Base-by-base conservation (phyloP, 2,797 vertebrate genomes). In the Glossophaga mutica region DNA sequence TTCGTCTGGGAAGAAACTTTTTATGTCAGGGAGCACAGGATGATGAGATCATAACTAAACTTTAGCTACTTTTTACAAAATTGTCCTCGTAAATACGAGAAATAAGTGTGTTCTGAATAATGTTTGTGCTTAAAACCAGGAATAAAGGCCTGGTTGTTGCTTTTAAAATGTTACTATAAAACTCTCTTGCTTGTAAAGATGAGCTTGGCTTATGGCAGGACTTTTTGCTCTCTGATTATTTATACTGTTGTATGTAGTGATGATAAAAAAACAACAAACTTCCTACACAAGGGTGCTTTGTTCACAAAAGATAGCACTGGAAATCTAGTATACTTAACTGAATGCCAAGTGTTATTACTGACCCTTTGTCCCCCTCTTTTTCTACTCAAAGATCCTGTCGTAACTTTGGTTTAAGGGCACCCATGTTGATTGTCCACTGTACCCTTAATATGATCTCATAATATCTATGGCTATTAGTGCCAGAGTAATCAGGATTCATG, bases 41-140 rank as follows among this genome's bases (percentile, higher is more conserved):
- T 46, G 39, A 59, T 46, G 29, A 95, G 12, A 24, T 57, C 42
- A 29, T 46, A 83, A 48, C 24, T 37, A 42, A 73, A 48, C 22
- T 55, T 89, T 74, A 91, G 48, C 39, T 24, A 29, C 68, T 44
- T 57, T 67, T 92, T 62, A 73, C 46, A 73, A 6, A 73, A 62
- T 15, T 88, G 22, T 65, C 34, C 73, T 96, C 24, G 44, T 68
- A 52, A 68, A 59, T 22, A 74, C 11, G 22, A 88, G 34, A 95
- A 92, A 73, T 22, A 85, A 90, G 26, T 59, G 50, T 81, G 85
- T 77, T 81, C 71, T 68, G 67, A 94, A 90, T 67, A 94, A 90
- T 67, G 32, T 83, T 57, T 44, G 10, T 73, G 89, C 62, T 94
- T 77, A 91, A 94, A 92, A 90, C 81, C 34, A 68, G 37, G 52